A percentile compares a stretch with the other conserved stretches of the same genome.
Evolutionary conservation across 1,140 invertebrate species (phyloP).

Genomic region (Apis cerana): DNA sequence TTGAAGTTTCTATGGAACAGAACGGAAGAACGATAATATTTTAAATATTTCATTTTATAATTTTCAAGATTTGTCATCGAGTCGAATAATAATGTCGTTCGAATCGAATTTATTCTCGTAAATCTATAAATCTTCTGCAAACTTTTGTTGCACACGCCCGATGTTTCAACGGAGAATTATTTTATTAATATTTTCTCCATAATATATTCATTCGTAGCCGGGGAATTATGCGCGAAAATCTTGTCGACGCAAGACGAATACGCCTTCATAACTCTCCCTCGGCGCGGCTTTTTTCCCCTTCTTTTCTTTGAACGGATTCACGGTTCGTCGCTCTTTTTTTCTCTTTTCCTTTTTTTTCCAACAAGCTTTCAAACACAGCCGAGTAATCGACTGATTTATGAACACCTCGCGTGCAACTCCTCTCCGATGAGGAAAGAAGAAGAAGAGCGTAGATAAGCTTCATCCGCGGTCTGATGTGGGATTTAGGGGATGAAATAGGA

Average conservation of each 20-base stretch:
- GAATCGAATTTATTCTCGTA: too few species aligned
- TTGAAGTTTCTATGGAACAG: too few species aligned
- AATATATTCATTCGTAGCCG: too few species aligned
- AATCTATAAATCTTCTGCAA: too few species aligned
- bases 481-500: constrained; percentile 37
- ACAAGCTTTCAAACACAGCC: constrained; percentile 7
- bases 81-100: too few species aligned
- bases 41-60: too few species aligned
- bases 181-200: too few species aligned
- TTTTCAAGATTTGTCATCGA: too few species aligned
- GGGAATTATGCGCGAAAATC: background rate
- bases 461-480: constrained; percentile 11
- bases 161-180: too few species aligned
- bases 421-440: background rate
- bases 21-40: too few species aligned
- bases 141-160: too few species aligned
- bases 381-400: constrained; percentile 37
- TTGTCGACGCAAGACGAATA: background rate
- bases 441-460: constrained; percentile 35
- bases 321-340: background rate
- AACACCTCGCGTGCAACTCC: background rate
- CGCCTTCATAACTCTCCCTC: background rate
- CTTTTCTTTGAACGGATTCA: background rate
- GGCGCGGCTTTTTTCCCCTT: too few species aligned
- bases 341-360: background rate